Base-by-base conservation (phyloP, 2,888 invertebrate species). In the Nemoura dubitans region DNA sequence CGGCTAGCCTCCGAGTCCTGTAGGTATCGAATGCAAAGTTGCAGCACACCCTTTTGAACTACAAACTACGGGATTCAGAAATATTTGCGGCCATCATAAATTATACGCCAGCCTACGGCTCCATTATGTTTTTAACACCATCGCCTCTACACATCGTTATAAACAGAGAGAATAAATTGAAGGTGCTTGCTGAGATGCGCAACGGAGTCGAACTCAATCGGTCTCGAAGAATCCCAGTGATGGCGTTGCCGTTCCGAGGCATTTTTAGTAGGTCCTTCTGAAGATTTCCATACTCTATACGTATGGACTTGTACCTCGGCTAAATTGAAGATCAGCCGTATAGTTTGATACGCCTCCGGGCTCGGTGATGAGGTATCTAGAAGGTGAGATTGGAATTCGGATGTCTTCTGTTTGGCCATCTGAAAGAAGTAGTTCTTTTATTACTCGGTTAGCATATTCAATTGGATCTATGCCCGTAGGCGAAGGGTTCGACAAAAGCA, bases 371-470 rank as follows among this genome's bases (percentile, higher is more conserved):
- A 78, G 78, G 78, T 59, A 59, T 59, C n/a, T 59, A 3, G 21
- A 78, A 78, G 78, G 25, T 78, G 78, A 78, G 78, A 78, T 10
- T 27, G 78, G 78, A 78, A 78, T 78, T 78, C 78, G 25, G 78
- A 78, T 78, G 78, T 78, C 59, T 59, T 59, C 59, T 59, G 59
- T 59, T 59, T 21, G 21, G 59, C 21, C 14, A 10, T 59, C 21
- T 59, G 10, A 21, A 21, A 21, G 14, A 7, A 21, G 59, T 1
- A 21, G 59, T 59, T 59, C 59, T 59, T 59, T 59, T 21, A 10
- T 59, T 59, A 1, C 59, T 59, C 21, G 59, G 59, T 59, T 59
- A 36, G 59, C 59, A 59, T 59, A 59, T 59, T 59, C 59, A 59
- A 59, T 59, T 59, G 59, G 59, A 59, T 21, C 59, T 59, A 36